phyloP scores from a whole-genome alignment of 2,797 vertebrate genomes.

The Acrocephalus scirpaceus region DNA sequence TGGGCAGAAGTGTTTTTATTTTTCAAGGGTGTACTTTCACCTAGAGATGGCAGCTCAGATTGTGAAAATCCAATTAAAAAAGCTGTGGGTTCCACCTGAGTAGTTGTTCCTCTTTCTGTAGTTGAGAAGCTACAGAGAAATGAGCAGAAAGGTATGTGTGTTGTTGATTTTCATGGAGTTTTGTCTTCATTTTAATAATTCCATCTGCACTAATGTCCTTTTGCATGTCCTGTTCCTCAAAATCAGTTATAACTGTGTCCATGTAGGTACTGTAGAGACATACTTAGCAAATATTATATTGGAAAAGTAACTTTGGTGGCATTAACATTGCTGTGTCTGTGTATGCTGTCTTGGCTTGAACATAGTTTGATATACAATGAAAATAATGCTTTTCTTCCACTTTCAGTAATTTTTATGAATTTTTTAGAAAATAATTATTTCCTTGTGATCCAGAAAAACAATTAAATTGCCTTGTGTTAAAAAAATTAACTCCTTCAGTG shows the following conservation, averaged over 20 bases:
- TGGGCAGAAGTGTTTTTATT: background rate
- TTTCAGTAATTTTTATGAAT: background rate
- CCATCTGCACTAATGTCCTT: background rate
- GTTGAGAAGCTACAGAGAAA: background rate
- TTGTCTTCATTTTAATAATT: background rate
- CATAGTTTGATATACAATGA: background rate
- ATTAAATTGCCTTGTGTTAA: background rate
- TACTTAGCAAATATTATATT: background rate
- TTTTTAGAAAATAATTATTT: background rate
- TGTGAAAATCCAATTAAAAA: background rate
- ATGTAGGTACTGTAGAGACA: background rate
- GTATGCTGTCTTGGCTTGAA: background rate
- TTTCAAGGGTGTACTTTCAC: background rate
- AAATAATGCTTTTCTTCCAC: background rate
- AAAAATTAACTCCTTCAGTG: background rate
- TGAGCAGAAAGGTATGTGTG: fast-evolving
- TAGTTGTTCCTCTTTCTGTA: background rate
- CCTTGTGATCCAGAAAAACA: background rate
- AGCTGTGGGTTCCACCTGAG: background rate
- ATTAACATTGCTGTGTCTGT: background rate
- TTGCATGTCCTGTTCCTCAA: background rate
- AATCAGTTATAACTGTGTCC: background rate
- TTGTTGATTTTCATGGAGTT: background rate
- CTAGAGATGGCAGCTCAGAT: background rate
- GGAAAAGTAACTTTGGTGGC: background rate